These are phyloP conservation scores for Nothobranchius kuhntae DNA, from an alignment of 2,113 vertebrate species.

Conservation along the genomic window DNA sequence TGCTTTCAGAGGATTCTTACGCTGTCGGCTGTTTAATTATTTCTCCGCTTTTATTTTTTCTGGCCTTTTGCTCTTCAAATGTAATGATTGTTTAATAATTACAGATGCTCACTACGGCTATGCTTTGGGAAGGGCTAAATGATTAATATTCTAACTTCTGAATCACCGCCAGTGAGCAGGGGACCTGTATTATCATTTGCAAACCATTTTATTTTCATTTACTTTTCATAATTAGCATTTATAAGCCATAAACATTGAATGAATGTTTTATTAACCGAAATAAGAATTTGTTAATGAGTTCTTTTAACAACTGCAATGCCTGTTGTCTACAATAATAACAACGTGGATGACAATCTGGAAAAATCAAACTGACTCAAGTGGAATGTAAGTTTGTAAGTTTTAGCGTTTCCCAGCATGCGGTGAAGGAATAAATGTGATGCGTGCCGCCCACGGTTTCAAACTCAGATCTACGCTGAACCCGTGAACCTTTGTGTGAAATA, in stretches of 20 bases:
- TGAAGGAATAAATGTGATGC: no score
- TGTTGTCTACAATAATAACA: neutral
- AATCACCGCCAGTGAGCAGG: neutral
- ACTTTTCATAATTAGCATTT: neutral
- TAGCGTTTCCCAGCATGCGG: no score
- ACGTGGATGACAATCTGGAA: no score
- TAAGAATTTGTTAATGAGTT: neutral
- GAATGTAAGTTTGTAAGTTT: neutral
- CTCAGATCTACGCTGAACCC: no score
- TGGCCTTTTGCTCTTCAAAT: conserved; percentile 19
- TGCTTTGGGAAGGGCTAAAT: conserved; percentile 13
- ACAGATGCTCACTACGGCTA: conserved; percentile 33
- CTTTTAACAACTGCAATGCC: neutral
- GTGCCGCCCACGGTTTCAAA: no score
- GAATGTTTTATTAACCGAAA: neutral
- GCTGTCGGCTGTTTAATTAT: conserved; percentile 29
- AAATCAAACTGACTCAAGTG: neutral
- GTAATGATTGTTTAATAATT: conserved; percentile 55
- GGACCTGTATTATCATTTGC: neutral
- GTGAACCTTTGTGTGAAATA: no score
- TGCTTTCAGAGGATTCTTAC: neutral
- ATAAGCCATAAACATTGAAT: neutral
- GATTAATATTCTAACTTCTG: neutral
- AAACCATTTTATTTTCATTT: conserved; percentile 5
- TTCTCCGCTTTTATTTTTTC: conserved; percentile 1